Evolutionary conservation across 2,888 invertebrate genomes (phyloP), one percentile per base, ranked within the genome.

Genomic region (Thumatha senex): DNA sequence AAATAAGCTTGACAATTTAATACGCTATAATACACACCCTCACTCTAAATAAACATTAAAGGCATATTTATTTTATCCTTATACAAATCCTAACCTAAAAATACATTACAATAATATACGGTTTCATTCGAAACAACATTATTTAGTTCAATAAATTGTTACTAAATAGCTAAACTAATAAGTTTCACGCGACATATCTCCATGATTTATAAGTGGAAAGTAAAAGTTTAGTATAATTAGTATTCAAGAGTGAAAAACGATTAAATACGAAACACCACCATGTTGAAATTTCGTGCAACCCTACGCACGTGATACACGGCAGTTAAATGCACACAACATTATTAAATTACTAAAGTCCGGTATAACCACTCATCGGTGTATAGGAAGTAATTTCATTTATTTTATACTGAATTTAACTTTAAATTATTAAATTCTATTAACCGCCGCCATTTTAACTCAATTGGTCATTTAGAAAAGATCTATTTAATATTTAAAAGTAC

Each of bases 201-300:
- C 39, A 46, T 63, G 67, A 67, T 66, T 66, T 63, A 63, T 42
- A 31, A 46, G 40, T 36, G 33, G 42, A 54, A 54, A 57, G 51
- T 53, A 52, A 52, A 61, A 61, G 59, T 64, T 47, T 39, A 47
- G 36, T 48, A 48, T 75, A 82, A 84, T 83, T 82, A 81, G 82
- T 80, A 82, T 82, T 78, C 82, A 72, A 63, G 64, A 67, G 70
- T 56, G 63, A 68, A 61, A 63, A 62, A 67, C 58, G 54, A 49
- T 63, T 72, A 75, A 77, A 75, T 77, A 79, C 74, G 72, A 76
- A 74, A 62, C 55, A 65, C 58, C 64, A 74, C 61, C 66, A 72
- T 67, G 73, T 60, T 71, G 56, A 70, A 63, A 68, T 4, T 72
- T 76, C 74, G 70, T 76, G 70, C 68, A 59, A 62, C 64, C 67